Evolutionary conservation across 2,113 vertebrate genomes (phyloP), one percentile per base, ranked within the genome.

Genomic region (Zapornia atra): DNA sequence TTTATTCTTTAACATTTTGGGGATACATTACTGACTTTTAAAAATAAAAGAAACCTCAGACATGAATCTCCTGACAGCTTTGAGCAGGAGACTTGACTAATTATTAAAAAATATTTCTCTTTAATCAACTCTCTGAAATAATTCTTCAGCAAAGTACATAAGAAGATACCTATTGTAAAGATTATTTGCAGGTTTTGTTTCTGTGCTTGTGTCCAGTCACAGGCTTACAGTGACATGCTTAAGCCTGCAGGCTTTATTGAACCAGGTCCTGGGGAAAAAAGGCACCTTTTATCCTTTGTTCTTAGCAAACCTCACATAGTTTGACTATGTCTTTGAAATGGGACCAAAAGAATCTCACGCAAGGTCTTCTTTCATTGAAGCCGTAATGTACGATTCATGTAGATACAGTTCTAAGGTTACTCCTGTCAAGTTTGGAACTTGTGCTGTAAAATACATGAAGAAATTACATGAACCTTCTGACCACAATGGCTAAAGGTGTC

Each of bases 271-370:
- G 24, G 50, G 8, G 11, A 38, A 25, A 60, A 40, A 8, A 70
- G 73, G 4, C 4, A 46, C 15, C 63, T 76, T 93, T 65, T 73
- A 63, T 88, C 33, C 57, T 85, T 83, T 1, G 0, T 73, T 93
- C 77, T 85, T 79, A 81, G 59, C 66, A 95, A 95, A 80, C 48
- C 69, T 89, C 68, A 12, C 51, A 31, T 28, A 90, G 82, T 92
- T 91, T 91, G 79, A 97, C 94, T 88, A 86, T 88, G 81, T 86
- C 94, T 95, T 90, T 86, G 90, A 94, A 96, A 95, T 69, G 28
- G 36, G 61, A 93, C 91, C 51, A 90, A 86, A 94, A 83, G 94
- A 90, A 96, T 76, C 75, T 92, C 79, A 86, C 64, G 69, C 3
- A 1, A 91, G 71, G 64, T 79, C 14, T 5, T 77, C 95, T 88